These are phyloP conservation scores for Siphlonurus alternatus DNA, from an alignment of 2,888 invertebrate species.

Conservation along the genomic window DNA sequence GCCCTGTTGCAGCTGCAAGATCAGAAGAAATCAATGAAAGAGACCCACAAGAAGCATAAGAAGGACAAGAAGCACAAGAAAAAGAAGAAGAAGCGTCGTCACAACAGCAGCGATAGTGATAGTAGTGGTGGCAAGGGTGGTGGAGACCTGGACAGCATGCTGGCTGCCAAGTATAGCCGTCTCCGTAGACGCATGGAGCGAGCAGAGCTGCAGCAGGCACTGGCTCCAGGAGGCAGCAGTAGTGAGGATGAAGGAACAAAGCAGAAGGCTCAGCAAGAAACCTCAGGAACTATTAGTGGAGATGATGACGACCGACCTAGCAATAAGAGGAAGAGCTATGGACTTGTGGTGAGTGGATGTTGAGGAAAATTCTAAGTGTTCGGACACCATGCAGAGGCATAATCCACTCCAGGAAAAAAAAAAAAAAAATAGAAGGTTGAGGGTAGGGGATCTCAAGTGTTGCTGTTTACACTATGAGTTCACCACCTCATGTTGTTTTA, in stretches of 20 bases:
- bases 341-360: not conserved
- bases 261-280: not conserved
- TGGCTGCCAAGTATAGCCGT: conserved; percentile 53
- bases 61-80: conserved; percentile 21
- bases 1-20: conserved; percentile 23
- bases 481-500: too few species aligned
- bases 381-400: too few species aligned
- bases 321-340: conserved; percentile 22
- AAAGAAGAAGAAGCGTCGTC: conserved; percentile 21
- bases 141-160: conserved; percentile 44
- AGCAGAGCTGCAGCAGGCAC: conserved; percentile 24
- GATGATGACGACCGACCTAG: conserved; percentile 16
- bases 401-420: too few species aligned
- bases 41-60: conserved; percentile 22
- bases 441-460: too few species aligned
- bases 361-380: too few species aligned
- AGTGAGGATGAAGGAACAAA: conserved; percentile 4
- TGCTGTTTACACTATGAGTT: too few species aligned
- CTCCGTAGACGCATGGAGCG: conserved; percentile 36
- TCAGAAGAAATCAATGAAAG: conserved; percentile 26
- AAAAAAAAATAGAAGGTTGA: too few species aligned
- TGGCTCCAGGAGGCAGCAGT: conserved; percentile 17
- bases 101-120: conserved; percentile 23
- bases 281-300: conserved; percentile 10
- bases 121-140: too few species aligned